Evolutionary conservation across 2,888 invertebrate genomes (phyloP).

Genomic region (Chalcis sispes): DNA sequence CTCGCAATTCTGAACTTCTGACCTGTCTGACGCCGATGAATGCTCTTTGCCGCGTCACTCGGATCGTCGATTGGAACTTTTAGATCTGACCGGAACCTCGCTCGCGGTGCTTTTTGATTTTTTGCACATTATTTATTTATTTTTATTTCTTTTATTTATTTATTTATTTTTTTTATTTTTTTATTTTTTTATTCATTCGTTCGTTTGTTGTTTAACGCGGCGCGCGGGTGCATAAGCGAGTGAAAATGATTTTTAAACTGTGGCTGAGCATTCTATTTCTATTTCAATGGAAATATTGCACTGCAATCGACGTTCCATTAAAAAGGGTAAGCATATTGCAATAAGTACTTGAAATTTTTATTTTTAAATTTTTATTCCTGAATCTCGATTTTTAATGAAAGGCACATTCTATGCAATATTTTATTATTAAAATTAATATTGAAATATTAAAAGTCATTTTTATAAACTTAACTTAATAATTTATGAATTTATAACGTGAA

Average conservation of each 20-base stretch:
- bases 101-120: slow-evolving; percentile 36
- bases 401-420: not conserved
- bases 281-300: slow-evolving; percentile 18
- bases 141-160: too few species aligned
- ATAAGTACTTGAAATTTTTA: too few species aligned
- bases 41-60: slow-evolving; percentile 63
- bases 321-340: slow-evolving; percentile 36
- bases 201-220: not conserved
- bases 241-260: slow-evolving; percentile 35
- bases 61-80: slow-evolving; percentile 57
- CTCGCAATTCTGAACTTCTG: slow-evolving; percentile 69
- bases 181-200: too few species aligned
- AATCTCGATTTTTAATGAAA: too few species aligned
- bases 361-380: too few species aligned
- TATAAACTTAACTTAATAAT: too few species aligned
- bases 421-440: too few species aligned
- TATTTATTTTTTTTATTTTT: too few species aligned
- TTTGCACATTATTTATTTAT: slow-evolving; percentile 43
- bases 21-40: slow-evolving; percentile 62
- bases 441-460: too few species aligned
- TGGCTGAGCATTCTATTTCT: slow-evolving; percentile 19
- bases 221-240: not conserved
- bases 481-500: too few species aligned
- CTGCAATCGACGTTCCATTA: not conserved
- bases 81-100: slow-evolving; percentile 41